Percentiles rank a stretch among this genome's conserved stretches.
phyloP scores from a whole-genome alignment of 2,888 invertebrate genomes.

The Eupelmus urozonus region DNA sequence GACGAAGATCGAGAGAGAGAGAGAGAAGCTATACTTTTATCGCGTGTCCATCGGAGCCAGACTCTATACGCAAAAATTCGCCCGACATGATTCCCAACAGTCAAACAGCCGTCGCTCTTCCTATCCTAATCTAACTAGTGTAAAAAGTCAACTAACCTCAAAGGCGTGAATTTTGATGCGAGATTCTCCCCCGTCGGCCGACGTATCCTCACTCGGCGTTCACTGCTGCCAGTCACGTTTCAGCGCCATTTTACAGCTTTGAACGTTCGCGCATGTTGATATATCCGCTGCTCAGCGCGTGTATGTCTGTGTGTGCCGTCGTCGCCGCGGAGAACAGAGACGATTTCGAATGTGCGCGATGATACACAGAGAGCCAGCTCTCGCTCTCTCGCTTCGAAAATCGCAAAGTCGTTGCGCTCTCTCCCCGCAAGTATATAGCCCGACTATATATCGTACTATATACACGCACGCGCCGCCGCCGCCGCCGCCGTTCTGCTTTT shows the following conservation, averaged over 20 bases:
- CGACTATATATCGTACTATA: no score
- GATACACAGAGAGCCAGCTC: no score
- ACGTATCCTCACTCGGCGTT: slow-evolving; percentile 62
- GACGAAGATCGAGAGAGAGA: no score
- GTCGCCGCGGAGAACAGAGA: slow-evolving; percentile 29
- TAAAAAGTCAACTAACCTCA: slow-evolving; percentile 75
- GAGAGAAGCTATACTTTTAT: no score
- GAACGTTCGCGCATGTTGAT: slow-evolving; percentile 60
- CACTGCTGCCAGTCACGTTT: slow-evolving; percentile 68
- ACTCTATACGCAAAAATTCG: no score
- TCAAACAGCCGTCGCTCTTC: no score
- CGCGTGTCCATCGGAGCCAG: no score
- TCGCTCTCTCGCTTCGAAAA: slow-evolving; percentile 38
- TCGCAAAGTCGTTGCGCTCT: slow-evolving; percentile 37
- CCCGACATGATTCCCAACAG: no score
- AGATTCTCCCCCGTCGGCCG: slow-evolving; percentile 57
- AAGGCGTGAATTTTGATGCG: slow-evolving; percentile 63
- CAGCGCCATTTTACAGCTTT: slow-evolving; percentile 71
- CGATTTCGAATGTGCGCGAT: slow-evolving; percentile 46
- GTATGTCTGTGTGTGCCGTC: no score
- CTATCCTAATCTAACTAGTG: no score
- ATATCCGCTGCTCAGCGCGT: no score
- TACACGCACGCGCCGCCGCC: background rate
- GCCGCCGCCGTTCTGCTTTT: background rate
- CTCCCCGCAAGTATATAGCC: no score